These are phyloP conservation scores for Poecilia velifera DNA, from an alignment of 2,797 vertebrate species.

Conservation along the genomic window DNA sequence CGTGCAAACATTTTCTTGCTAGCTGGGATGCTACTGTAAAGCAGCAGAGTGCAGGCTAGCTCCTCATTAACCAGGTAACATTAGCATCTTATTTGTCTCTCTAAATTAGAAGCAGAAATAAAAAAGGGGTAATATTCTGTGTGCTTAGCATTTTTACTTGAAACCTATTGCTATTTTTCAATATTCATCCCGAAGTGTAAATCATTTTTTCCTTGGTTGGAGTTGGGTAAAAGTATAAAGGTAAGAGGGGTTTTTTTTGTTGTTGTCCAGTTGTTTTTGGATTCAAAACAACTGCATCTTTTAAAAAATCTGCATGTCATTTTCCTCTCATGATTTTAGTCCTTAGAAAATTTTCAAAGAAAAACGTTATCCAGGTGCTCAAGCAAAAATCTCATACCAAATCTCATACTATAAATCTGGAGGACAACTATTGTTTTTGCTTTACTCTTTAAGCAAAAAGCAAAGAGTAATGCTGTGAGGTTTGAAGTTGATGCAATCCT, in stretches of 20 bases:
- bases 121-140: background rate
- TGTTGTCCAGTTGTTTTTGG: background rate
- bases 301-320: background rate
- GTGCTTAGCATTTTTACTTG: background rate
- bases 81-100: background rate
- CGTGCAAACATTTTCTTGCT: too few species aligned
- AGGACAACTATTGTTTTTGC: background rate
- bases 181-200: background rate
- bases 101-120: background rate
- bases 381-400: background rate
- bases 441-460: background rate
- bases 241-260: background rate
- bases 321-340: background rate
- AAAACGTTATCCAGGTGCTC: background rate
- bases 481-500: slow-evolving; percentile 34
- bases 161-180: background rate
- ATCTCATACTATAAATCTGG: background rate
- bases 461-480: slow-evolving; percentile 10
- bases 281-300: background rate
- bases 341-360: background rate
- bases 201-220: background rate
- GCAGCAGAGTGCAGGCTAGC: background rate
- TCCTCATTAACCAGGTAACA: background rate
- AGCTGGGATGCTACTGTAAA: slow-evolving; percentile 20
- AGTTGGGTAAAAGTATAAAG: background rate